phyloP scores from a whole-genome alignment of 2,797 vertebrate genomes.

The Crocodylus rhombifer region DNA sequence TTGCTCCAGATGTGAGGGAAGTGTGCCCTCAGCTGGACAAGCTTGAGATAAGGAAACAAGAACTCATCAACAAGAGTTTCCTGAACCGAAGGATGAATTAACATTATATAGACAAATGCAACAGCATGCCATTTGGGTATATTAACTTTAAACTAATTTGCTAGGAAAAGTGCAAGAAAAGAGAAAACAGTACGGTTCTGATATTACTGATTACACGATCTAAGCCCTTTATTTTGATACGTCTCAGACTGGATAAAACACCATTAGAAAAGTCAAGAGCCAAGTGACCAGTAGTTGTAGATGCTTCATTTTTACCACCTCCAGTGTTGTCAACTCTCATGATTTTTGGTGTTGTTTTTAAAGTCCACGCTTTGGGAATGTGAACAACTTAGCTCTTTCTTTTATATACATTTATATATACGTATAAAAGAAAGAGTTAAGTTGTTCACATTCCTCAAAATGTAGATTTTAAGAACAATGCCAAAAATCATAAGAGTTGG shows the following conservation, averaged over 20 bases:
- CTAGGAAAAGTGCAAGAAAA: not conserved
- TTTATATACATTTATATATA: too few species aligned
- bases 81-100: not conserved
- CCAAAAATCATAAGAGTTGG: too few species aligned
- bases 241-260: not conserved
- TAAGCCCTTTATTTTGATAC: not conserved
- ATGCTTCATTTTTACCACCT: not conserved
- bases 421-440: too few species aligned
- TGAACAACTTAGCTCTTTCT: too few species aligned
- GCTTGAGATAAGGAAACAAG: not conserved
- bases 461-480: too few species aligned
- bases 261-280: not conserved
- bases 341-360: too few species aligned
- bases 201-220: fast-evolving
- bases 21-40: conserved; percentile 19
- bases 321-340: too few species aligned
- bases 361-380: too few species aligned
- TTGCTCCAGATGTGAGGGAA: not conserved
- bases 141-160: conserved; percentile 21
- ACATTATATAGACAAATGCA: conserved; percentile 13
- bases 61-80: not conserved
- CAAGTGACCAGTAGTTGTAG: fast-evolving
- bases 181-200: not conserved
- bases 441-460: too few species aligned
- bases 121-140: not conserved